These are phyloP conservation scores for Unio delphinus DNA, from an alignment of 2,888 invertebrate genomes.

Conservation along the genomic window DNA sequence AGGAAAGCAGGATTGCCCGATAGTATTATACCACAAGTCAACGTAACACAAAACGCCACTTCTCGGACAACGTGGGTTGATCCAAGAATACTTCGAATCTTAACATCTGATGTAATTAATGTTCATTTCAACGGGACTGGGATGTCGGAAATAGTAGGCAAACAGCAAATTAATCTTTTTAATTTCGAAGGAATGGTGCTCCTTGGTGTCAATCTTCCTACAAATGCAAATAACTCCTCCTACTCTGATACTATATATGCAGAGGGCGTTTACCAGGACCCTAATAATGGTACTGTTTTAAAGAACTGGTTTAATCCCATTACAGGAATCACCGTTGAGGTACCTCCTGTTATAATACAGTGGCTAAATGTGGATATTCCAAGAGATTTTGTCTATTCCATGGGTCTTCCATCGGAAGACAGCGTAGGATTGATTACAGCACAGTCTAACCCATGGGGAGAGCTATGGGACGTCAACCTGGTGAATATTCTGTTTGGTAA, in stretches of 20 bases:
- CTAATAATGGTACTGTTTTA: constrained; percentile 13
- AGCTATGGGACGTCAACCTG: constrained; percentile 24
- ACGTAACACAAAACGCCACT: constrained; percentile 9
- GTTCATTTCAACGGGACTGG: constrained; percentile 28
- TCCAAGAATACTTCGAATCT: constrained; percentile 15
- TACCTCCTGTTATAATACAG: constrained; percentile 4
- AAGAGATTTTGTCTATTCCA: constrained; percentile 25
- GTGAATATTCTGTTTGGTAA: constrained; percentile 25
- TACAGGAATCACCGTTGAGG: constrained; percentile 19
- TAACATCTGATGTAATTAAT: constrained; percentile 9
- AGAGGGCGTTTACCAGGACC: constrained; percentile 9
- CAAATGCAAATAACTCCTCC: not conserved
- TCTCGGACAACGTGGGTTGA: constrained; percentile 19
- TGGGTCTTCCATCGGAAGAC: constrained; percentile 20
- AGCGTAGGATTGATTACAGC: constrained; percentile 26
- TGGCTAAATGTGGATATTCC: constrained; percentile 15
- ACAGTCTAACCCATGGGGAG: constrained; percentile 12
- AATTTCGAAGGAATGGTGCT: constrained; percentile 17
- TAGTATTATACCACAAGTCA: constrained; percentile 35
- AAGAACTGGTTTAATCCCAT: constrained; percentile 28
- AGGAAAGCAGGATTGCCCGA: constrained; percentile 30
- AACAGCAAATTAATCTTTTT: constrained; percentile 22
- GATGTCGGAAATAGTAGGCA: constrained; percentile 30
- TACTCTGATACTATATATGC: not conserved
- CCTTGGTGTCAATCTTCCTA: constrained; percentile 12